Evolutionary conservation across 2,888 invertebrate genomes (phyloP), one percentile per base, ranked within the genome.

Genomic region (Chironomus riparius): DNA sequence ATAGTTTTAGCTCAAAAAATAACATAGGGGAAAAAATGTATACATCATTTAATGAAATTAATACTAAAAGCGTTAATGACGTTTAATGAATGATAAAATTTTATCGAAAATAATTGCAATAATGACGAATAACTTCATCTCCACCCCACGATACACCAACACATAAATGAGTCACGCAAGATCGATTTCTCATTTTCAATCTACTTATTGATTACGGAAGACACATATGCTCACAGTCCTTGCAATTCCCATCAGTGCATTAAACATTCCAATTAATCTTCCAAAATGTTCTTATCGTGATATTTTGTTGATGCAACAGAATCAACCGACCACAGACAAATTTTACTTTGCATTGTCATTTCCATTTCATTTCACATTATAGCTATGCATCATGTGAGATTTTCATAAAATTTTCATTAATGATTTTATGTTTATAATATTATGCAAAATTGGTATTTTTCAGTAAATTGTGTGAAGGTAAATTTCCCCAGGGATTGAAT

Each of bases 151-250:
- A 18, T 61, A 12, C 38, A 61, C 61, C 38, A 28, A n/a, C 22
- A 21, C 47, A 62, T 62, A 15, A 61, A 72, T 72, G 56, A 72
- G 72, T 72, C 13, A 28, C 72, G 72, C 72, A 72, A 61, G 72
- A 72, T 72, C 62, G 48, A 70, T 15, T 18, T 22, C 13, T 18
- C 22, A 22, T 18, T 21, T 22, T 65, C 21, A 18, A 56, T 56
- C 15, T 15, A 15, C 15, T 56, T 56, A 22, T 38, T 38, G 38
- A 38, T 62, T 15, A 62, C 18, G 62, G 18, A 62, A 18, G 21
- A 47, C 47, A 24, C 70, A 70, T 70, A 48, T 70, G 70, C 22
- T 70, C 12, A 38, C 48, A 21, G 28, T 15, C 12, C 22, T 47
- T 10, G 12, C 18, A 18, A 71, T 71, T 71, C 71, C 71, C 71